Percentiles rank a stretch among this genome's conserved stretches.
Conservation (phyloP, 1,140 invertebrate species). For the Drosophila repleta region DNA sequence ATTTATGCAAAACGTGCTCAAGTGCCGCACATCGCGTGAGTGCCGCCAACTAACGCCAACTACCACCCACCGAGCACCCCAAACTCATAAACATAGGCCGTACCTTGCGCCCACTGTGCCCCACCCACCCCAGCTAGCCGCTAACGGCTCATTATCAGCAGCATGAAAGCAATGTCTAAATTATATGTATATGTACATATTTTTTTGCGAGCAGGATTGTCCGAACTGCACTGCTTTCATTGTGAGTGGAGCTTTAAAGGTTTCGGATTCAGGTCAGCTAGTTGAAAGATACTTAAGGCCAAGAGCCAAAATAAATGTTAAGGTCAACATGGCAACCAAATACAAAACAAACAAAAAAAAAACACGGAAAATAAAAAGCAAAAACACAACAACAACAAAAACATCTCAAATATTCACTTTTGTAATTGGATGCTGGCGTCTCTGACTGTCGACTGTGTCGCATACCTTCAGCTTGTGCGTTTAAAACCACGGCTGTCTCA, state of each 20-base stretch:
- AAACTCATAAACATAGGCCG: not conserved
- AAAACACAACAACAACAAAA: slow-evolving; percentile 3
- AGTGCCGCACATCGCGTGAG: slow-evolving; percentile 73
- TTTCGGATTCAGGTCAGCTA: slow-evolving; percentile 53
- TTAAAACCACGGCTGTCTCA: not conserved
- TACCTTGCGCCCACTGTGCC: not conserved
- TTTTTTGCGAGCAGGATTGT: not conserved
- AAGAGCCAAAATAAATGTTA: slow-evolving; percentile 69
- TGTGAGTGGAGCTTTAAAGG: slow-evolving; percentile 18
- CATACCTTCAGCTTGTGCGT: slow-evolving; percentile 53
- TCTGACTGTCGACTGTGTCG: slow-evolving; percentile 37
- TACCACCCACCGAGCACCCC: not conserved
- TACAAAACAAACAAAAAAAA: not conserved
- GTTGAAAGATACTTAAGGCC: slow-evolving; percentile 62
- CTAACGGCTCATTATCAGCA: slow-evolving; percentile 45
- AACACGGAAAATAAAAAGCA: slow-evolving; percentile 11
- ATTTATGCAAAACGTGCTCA: slow-evolving; percentile 80
- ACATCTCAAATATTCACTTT: slow-evolving; percentile 72
- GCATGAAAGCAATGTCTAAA: slow-evolving; percentile 43
- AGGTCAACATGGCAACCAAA: slow-evolving; percentile 56
- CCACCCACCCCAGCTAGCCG: not conserved
- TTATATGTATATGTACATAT: slow-evolving; percentile 17
- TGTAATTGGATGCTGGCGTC: slow-evolving; percentile 76
- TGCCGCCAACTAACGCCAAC: slow-evolving; percentile 36
- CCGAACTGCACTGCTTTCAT: slow-evolving; percentile 12